Evolutionary conservation across 1,140 invertebrate genomes (phyloP), one percentile per base, ranked within the genome.

Genomic region (Phortica variegata): DNA sequence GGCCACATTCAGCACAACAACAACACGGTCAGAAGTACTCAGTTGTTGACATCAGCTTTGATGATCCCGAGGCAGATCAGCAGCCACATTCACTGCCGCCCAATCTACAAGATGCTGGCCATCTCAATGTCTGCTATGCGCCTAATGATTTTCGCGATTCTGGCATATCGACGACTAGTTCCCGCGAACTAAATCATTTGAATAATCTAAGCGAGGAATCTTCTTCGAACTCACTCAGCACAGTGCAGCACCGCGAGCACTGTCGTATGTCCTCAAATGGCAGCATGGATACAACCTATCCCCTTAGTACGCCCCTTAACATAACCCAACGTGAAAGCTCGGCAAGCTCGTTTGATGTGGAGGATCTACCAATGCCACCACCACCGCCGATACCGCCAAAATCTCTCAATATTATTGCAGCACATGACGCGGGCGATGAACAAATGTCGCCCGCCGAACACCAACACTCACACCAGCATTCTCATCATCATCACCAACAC

Each of bases 141-240:
- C 68, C 72, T 15, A 75, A 73, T 31, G 73, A 75, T 39, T 75
- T 73, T 38, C 65, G 73, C 8, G 73, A 76, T 47, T 76, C 73
- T 5, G 73, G 73, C 33, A 76, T 76, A 19, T 75, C 73, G 16
- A 75, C 73, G 1, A 72, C 73, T 7, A 73, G 70, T 40, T 72
- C 70, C 1, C 52, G 71, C 6, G 73, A 76, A 43, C 50, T 75
- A 13, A 72, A 73, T 20, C 60, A 73, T 20, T 47, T 75, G 40
- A 68, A 74, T 41, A 74, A 75, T 52, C 49, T 74, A 9, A 70
- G 65, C 44, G 68, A 71, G 12, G 70, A 73, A 23, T 69, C 65
- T 0, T 63, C 69, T 2, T 53, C 53, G 1, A 52, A 61, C 7
- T 73, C 70, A 6, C 17, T 59, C 21, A 62, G 54, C 23, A 72